Base-by-base conservation (phyloP, 2,113 vertebrate genomes). In the Sardina pilchardus region DNA sequence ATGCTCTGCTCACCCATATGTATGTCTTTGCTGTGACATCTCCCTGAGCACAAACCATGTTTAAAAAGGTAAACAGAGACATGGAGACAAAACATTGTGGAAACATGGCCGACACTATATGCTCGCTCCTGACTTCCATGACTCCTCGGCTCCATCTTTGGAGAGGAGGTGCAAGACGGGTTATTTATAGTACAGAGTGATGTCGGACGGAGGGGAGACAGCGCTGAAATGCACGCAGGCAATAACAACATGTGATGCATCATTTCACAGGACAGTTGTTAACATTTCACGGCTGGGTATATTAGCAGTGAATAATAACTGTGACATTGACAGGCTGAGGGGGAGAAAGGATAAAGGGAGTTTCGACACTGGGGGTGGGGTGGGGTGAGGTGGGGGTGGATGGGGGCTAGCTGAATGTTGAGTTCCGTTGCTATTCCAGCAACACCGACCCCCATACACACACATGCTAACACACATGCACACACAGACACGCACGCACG, bases 291-390 rank as follows among this genome's bases (percentile, higher is more conserved):
- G 75, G 87, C 78, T 82, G 83, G 75, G 81, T 48, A 56, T 83
- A 87, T 88, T 86, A 87, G 45, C 80, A 59, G 83, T 85, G 82
- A 82, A 71, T 84, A 85, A 89, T 84, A 85, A 85, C 67, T 82
- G 50, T 87, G 89, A 88, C 89, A 88, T 86, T 88, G 89, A 90
- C 88, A 82, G 63, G 85, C 84, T 85, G 83, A 34, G 3, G 81
- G 85, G 81, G 26, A 67, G 19, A 63, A 6, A 71, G 63, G 63
- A 71, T 71, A 71, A 71, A 71, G 63, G 63, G 63, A 30, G 63
- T n/a, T 30, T 71, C n/a, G 1, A n/a, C 63, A 12, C 63, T 30
- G 10, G 10, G 24, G 45, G 12, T 47, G 45, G 45, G 45, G 45
- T 8, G 45, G 7, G 45, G n/a, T n/a, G 47, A 48, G 48, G 48